Evolutionary conservation across 2,888 invertebrate genomes (phyloP).

Genomic region (Epiblema foenella): DNA sequence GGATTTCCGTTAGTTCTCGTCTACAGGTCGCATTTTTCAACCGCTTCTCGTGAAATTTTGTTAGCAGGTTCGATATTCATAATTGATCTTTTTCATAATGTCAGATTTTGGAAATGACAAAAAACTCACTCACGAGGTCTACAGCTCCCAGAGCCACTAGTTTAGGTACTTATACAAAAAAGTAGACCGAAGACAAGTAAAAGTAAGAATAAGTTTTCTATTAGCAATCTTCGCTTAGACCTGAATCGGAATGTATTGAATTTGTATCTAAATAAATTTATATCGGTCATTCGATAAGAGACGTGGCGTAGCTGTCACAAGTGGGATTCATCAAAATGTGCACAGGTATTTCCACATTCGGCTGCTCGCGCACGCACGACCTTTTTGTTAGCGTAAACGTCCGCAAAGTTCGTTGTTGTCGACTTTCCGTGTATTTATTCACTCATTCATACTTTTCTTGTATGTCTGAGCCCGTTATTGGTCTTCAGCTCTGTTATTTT

Average conservation of each 20-base stretch:
- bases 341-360: slow-evolving; percentile 67
- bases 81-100: too few relatives aligned
- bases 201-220: slow-evolving; percentile 9
- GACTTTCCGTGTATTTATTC: slow-evolving; percentile 72
- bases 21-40: too few relatives aligned
- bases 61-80: too few relatives aligned
- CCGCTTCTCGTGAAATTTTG: too few relatives aligned
- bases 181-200: background rate
- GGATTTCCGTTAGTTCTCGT: too few relatives aligned
- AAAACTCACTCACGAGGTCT: too few relatives aligned
- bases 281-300: slow-evolving; percentile 37
- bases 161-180: too few relatives aligned
- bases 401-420: slow-evolving; percentile 68
- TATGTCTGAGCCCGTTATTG: slow-evolving; percentile 54
- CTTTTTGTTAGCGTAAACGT: slow-evolving; percentile 72
- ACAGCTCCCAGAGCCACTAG: too few relatives aligned
- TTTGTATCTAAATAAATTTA: slow-evolving; percentile 23
- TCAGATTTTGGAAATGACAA: too few relatives aligned
- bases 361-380: slow-evolving; percentile 64
- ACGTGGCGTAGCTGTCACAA: slow-evolving; percentile 55
- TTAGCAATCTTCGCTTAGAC: slow-evolving; percentile 22
- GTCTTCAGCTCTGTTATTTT: slow-evolving; percentile 29
- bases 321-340: slow-evolving; percentile 67
- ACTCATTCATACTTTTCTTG: slow-evolving; percentile 73
- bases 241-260: slow-evolving; percentile 25